Base-by-base conservation (phyloP, 2,797 vertebrate genomes). In the Podargus strigoides region DNA sequence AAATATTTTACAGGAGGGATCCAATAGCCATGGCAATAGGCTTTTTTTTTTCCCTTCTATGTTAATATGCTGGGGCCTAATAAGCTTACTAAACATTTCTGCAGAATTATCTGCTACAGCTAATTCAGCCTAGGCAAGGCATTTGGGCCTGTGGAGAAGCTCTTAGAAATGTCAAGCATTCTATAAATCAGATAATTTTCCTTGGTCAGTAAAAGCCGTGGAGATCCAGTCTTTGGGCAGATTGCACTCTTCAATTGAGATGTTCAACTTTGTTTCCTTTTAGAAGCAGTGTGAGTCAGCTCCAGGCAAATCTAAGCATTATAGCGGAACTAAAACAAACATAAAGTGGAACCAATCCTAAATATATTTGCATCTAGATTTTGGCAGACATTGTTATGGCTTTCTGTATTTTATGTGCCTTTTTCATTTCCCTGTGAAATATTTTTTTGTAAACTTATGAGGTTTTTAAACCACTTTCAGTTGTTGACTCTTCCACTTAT, bases 331-430 rank as follows among this genome's bases (percentile, higher is more conserved):
- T 93, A 87, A 95, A 97, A 88, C 95, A 95, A 94, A 91, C 91
- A 90, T 85, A 73, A 91, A 96, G 93, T 95, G 93, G 91, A 96
- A 97, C 95, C 85, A 90, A 93, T 94, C 74, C 91, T 60, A 94
- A 93, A 93, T 93, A 79, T 79, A 94, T 94, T 93, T 95, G 89
- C 95, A 91, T 95, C 95, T 74, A 70, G 89, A 94, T 91, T 88
- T 91, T 93, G 85, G 95, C 94, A 97, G 94, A 88, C 89, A 22
- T 93, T 92, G 74, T 92, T 95, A 92, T n/a, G 56, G 85, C 77
- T 90, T 76, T 86, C 85, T 87, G 52, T 84, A 60, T 87, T 96
- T 96, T 96, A 91, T 93, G 77, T 79, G 89, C 67, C 85, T 87
- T 66, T 93, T 93, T 90, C 44, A 64, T 87, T 90, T 86, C 83